Conservation (phyloP, 2,113 vertebrate genomes). For the Mesocricetus auratus region DNA sequence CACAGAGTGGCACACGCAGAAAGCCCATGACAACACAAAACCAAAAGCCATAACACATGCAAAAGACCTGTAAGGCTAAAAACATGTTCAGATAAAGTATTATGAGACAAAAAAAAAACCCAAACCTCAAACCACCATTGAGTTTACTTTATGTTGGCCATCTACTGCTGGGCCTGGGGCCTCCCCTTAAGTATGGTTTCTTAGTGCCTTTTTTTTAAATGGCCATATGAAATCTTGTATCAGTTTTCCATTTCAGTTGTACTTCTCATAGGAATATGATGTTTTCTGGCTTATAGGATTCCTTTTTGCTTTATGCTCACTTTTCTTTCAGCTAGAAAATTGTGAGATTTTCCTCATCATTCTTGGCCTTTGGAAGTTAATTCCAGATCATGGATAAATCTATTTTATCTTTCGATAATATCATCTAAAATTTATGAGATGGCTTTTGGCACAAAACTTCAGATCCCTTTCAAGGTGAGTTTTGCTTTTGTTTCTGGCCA, state of each 20-base stretch:
- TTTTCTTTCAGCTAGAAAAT: background rate
- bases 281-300: background rate
- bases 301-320: background rate
- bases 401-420: background rate
- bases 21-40: background rate
- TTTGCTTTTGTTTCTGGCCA: background rate
- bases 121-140: background rate
- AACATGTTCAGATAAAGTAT: background rate
- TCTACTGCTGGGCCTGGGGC: background rate
- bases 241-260: constrained; percentile 11
- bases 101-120: background rate
- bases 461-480: background rate
- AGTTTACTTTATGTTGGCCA: background rate
- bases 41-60: background rate
- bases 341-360: constrained; percentile 22
- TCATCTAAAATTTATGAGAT: constrained; percentile 1
- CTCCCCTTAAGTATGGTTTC: background rate
- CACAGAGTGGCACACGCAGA: background rate
- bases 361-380: background rate
- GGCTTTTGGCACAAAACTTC: background rate
- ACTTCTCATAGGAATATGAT: background rate
- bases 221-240: background rate
- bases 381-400: background rate
- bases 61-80: background rate
- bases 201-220: constrained; percentile 4